Base-by-base conservation (phyloP, 2,888 invertebrate genomes). In the Drosophila kokeensis region DNA sequence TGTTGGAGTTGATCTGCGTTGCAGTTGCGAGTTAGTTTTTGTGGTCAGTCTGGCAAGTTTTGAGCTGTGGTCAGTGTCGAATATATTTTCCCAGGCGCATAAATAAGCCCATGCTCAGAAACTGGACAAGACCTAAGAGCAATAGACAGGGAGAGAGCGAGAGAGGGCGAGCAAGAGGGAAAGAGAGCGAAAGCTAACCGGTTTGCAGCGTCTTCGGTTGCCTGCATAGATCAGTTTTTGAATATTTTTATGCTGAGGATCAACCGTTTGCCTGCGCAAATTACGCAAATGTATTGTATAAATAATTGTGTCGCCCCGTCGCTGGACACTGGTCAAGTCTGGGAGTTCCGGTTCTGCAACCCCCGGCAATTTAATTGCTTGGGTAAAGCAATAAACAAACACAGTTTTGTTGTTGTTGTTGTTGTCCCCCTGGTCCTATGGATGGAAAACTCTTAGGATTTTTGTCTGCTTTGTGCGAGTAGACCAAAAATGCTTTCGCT, bases 281-380 rank as follows among this genome's bases (percentile, higher is more conserved):
- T 92, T 92, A 92, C 91, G 90, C 85, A 91, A 92, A 92, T 89
- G 91, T 85, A 90, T 92, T 92, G 91, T 90, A 84, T 86, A 91
- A 90, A 91, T 91, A 91, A 87, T 81, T 71, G 79, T 89, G 77
- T 80, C 81, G 67, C 57, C 66, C 72, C 72, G 57, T 63, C 48
- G 32, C 66, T 76, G 86, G 90, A 80, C 88, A 79, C 36, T 85
- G 85, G 85, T 85, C 85, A 85, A 66, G 60, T 66, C 61, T 48
- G 50, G 52, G 45, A 69, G 79, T 71, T 76, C 69, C 50, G 57
- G 58, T 58, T 65, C 57, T 40, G 52, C 76, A 72, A 76, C 69
- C 84, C 84, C 87, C 73, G 69, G 73, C 21, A 69, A 76, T 82
- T 89, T 86, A 86, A 86, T 86, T 86, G 88, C 85, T 82, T 54